Evolutionary conservation across 2,113 vertebrate species (phyloP), one percentile per base, ranked within the genome.

Genomic region (Toxotes jaculatrix): DNA sequence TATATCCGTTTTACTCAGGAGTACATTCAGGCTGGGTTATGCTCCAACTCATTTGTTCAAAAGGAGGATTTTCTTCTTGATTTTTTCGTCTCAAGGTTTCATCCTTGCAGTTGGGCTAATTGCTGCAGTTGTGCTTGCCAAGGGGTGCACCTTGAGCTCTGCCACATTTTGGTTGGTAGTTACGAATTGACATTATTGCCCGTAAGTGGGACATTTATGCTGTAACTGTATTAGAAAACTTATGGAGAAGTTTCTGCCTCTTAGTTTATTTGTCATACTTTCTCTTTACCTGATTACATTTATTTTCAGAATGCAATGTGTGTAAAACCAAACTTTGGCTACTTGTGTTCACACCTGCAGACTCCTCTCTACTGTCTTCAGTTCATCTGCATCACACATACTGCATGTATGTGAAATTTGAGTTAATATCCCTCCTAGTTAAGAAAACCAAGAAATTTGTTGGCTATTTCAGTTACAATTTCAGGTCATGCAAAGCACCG

Each of bases 11-110:
- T 83, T 65, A 72, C 67, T 61, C 56, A 0, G 31, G 67, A 71
- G 38, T 53, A 27, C 70, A 68, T 78, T 85, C 43, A 88, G 80
- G 36, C 51, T 34, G 51, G 59, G 82, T 80, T 82, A 66, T 88
- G 74, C 80, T 87, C 65, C 73, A 53, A 79, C 69, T 89, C 61
- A 36, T 88, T 79, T 61, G 67, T 72, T 76, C 55, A 83, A 86
- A 83, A 82, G 80, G 51, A 77, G 62, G 74, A 75, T 87, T 91
- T 82, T 82, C 65, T 60, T 45, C 66, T 80, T 34, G 67, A 63
- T 40, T 63, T 77, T 62, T 64, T 57, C 75, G 43, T 69, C 74
- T 65, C 57, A 42, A 79, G 68, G 85, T 81, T 89, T 85, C 17
- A 80, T 68, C 79, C 71, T 68, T 42, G 43, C 53, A 42, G 56